A percentile compares a stretch with the other conserved stretches of the same genome.
Conservation (phyloP, 2,113 vertebrate genomes). For the Loxodonta africana region DNA sequence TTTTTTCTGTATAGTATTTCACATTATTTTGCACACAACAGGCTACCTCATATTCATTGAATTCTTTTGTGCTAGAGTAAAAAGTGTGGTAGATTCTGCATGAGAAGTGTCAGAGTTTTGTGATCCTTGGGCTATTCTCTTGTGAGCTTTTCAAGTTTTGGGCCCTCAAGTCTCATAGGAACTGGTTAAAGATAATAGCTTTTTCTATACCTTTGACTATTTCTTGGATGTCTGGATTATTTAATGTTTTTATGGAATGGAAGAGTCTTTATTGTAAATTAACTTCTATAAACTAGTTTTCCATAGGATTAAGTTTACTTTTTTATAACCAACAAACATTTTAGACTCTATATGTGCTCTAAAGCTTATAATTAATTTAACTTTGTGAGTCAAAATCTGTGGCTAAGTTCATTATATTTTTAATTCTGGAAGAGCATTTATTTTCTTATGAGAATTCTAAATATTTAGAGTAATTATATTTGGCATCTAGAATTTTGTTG, state of each 20-base stretch:
- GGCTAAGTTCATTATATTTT: neutral
- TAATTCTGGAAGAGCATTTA: slow-evolving; percentile 26
- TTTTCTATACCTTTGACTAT: neutral
- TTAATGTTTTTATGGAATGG: slow-evolving; percentile 2
- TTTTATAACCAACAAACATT: slow-evolving; percentile 33
- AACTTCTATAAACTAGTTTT: slow-evolving; percentile 29
- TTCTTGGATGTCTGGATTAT: slow-evolving; percentile 37
- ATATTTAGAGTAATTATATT: slow-evolving; percentile 61
- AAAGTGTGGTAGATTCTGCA: neutral
- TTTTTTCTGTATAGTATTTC: neutral
- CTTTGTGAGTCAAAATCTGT: slow-evolving; percentile 54
- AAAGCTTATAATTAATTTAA: slow-evolving; percentile 55
- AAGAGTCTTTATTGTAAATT: slow-evolving; percentile 5
- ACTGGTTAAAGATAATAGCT: neutral
- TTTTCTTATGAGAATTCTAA: slow-evolving; percentile 62
- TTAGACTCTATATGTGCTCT: neutral
- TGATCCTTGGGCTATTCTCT: neutral
- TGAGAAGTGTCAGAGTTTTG: neutral
- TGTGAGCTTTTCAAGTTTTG: neutral
- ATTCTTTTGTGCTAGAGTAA: neutral
- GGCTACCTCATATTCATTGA: neutral
- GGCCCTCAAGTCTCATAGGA: neutral
- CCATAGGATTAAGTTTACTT: neutral
- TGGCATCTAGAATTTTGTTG: slow-evolving; percentile 51
- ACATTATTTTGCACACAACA: neutral